phyloP scores from a whole-genome alignment of 2,888 invertebrate genomes.

The Euplexia lucipara region DNA sequence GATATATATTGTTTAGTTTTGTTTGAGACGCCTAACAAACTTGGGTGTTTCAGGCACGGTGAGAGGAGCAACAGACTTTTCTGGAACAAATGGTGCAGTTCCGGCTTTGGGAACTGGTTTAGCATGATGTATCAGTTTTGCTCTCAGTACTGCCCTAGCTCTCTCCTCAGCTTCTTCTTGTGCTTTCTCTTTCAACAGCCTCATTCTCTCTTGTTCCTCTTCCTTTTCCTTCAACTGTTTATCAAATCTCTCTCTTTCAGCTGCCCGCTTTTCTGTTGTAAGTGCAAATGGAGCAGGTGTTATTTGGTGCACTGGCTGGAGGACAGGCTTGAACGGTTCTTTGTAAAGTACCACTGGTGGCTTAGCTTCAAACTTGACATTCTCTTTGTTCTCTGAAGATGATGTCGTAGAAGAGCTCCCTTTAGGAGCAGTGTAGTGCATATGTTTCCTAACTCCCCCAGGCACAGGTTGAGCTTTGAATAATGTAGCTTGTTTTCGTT shows the following conservation, averaged over 20 bases:
- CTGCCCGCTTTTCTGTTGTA: constrained; percentile 92
- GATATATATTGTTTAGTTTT: constrained; percentile 64
- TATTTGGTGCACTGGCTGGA: constrained; percentile 81
- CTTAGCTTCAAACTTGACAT: constrained; percentile 91
- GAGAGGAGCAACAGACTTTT: constrained; percentile 88
- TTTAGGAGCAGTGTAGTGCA: constrained; percentile 75
- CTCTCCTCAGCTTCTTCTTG: constrained; percentile 86
- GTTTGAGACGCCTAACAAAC: constrained; percentile 83
- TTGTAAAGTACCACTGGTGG: constrained; percentile 92
- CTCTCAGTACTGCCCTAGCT: constrained; percentile 88
- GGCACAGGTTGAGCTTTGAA: constrained; percentile 94
- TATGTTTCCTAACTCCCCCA: constrained; percentile 83
- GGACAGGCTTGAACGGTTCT: constrained; percentile 92
- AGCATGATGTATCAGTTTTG: constrained; percentile 91
- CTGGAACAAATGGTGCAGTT: constrained; percentile 86
- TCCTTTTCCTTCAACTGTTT: constrained; percentile 89
- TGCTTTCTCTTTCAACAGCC: constrained; percentile 80
- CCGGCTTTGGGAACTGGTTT: constrained; percentile 89
- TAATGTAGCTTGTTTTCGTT: constrained; percentile 91
- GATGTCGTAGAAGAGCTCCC: constrained; percentile 77
- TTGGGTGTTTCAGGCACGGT: constrained; percentile 93
- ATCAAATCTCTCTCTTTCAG: constrained; percentile 92
- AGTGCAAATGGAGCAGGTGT: constrained; percentile 90
- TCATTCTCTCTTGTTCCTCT: constrained; percentile 85
- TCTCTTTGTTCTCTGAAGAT: constrained; percentile 87